These are phyloP conservation scores for Caenorhabditis macrosperma DNA, from an alignment of 2,888 invertebrate species.

Conservation along the genomic window DNA sequence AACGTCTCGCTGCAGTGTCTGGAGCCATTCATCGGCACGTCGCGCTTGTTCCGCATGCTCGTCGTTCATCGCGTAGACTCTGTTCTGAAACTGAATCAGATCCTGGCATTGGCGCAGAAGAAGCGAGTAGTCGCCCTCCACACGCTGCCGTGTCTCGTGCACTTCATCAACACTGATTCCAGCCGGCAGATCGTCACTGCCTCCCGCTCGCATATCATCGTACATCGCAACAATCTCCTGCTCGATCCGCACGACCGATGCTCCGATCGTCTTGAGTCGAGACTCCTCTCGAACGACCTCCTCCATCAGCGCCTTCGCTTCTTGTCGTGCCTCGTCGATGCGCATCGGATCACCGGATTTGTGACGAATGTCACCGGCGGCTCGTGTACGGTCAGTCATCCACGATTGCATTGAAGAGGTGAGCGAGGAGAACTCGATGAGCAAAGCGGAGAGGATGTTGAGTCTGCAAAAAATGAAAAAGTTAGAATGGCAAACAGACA, in stretches of 20 bases:
- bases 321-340: slow-evolving; percentile 42
- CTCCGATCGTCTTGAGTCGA: slow-evolving; percentile 59
- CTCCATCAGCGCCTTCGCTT: slow-evolving; percentile 55
- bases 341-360: slow-evolving; percentile 66
- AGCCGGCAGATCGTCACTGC: slow-evolving; percentile 22
- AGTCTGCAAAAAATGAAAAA: slow-evolving; percentile 57
- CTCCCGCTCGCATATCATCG: slow-evolving; percentile 53
- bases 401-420: slow-evolving; percentile 75
- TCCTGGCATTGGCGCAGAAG: slow-evolving; percentile 68
- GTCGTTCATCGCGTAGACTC: slow-evolving; percentile 62
- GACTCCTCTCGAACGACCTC: slow-evolving; percentile 58
- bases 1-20: slow-evolving; percentile 39
- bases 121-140: slow-evolving; percentile 66
- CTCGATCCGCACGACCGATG: slow-evolving; percentile 62
- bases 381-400: slow-evolving; percentile 70
- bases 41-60: slow-evolving; percentile 60
- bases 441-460: slow-evolving; percentile 71
- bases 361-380: slow-evolving; percentile 66
- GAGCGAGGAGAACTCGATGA: slow-evolving; percentile 74
- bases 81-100: slow-evolving; percentile 67
- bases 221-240: slow-evolving; percentile 64
- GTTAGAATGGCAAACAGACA: background rate
- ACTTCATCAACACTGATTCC: slow-evolving; percentile 66
- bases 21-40: slow-evolving; percentile 46
- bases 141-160: slow-evolving; percentile 57